Evolutionary conservation across 2,113 vertebrate genomes (phyloP).

Genomic region (Esox niger): DNA sequence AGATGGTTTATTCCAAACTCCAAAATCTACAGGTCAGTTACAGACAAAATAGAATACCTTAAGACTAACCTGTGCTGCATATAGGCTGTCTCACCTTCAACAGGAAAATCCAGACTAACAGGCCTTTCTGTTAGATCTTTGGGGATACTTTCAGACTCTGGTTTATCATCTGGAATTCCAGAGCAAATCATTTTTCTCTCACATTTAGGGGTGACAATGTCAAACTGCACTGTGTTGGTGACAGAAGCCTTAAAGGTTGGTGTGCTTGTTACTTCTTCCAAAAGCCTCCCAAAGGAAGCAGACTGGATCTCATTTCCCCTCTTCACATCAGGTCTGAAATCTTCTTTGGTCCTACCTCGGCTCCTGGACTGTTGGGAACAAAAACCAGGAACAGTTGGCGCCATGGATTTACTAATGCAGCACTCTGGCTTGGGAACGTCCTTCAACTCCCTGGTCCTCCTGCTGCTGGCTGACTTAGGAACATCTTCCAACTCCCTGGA

Average conservation of each 20-base stretch:
- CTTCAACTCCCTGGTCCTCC: too few relatives aligned
- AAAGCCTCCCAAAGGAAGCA: too few relatives aligned
- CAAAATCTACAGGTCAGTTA: neutral
- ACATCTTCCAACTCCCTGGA: too few relatives aligned
- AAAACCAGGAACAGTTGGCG: too few relatives aligned
- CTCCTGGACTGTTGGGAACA: too few relatives aligned
- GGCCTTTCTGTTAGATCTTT: neutral
- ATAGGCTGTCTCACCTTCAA: conserved; percentile 15
- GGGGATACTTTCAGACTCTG: neutral
- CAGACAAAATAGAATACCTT: neutral
- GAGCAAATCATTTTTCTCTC: neutral
- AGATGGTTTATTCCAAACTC: neutral
- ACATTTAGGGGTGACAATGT: conserved; percentile 23
- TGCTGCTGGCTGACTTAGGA: too few relatives aligned
- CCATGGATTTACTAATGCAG: too few relatives aligned
- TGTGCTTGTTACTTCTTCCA: too few relatives aligned
- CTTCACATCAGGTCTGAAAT: neutral
- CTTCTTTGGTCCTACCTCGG: too few relatives aligned
- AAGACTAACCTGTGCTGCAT: neutral
- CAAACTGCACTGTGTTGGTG: conserved; percentile 14
- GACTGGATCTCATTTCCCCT: neutral
- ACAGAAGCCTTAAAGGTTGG: neutral
- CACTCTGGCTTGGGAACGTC: too few relatives aligned
- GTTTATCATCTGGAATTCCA: too few relatives aligned
- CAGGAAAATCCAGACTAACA: neutral